Evolutionary conservation across 2,888 invertebrate genomes (phyloP).

Genomic region (Blastobasis lacticolella): DNA sequence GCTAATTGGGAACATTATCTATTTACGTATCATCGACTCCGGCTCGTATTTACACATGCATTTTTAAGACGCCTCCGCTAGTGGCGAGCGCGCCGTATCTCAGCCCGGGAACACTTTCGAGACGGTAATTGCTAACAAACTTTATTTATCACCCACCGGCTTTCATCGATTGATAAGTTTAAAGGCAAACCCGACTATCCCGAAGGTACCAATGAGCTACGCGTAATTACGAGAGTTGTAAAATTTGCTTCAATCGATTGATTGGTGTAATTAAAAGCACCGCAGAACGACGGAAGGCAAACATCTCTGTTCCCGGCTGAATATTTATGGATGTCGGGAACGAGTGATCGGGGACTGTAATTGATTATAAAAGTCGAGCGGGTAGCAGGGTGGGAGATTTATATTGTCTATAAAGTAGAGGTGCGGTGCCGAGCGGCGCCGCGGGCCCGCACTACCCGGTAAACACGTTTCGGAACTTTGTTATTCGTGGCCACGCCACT

Average conservation of each 20-base stretch:
- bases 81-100: no score
- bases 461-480: no score
- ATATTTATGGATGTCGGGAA: slow-evolving; percentile 48
- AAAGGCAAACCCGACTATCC: no score
- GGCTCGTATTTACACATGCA: no score
- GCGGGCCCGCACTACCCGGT: no score
- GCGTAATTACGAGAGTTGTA: slow-evolving; percentile 21
- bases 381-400: slow-evolving; percentile 54
- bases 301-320: slow-evolving; percentile 44
- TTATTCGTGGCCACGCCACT: no score
- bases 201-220: no score
- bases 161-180: no score
- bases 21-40: no score
- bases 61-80: no score
- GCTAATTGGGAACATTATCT: no score
- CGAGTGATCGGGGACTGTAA: slow-evolving; percentile 55
- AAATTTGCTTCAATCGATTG: slow-evolving; percentile 36
- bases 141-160: slow-evolving; percentile 10
- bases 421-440: slow-evolving; percentile 12
- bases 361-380: slow-evolving; percentile 63
- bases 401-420: slow-evolving; percentile 46
- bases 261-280: slow-evolving; percentile 45
- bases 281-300: slow-evolving; percentile 40
- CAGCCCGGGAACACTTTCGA: no score
- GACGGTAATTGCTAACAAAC: slow-evolving; percentile 14